phyloP scores from a whole-genome alignment of 1,140 invertebrate genomes.

The Atopsyche davidsoni region DNA sequence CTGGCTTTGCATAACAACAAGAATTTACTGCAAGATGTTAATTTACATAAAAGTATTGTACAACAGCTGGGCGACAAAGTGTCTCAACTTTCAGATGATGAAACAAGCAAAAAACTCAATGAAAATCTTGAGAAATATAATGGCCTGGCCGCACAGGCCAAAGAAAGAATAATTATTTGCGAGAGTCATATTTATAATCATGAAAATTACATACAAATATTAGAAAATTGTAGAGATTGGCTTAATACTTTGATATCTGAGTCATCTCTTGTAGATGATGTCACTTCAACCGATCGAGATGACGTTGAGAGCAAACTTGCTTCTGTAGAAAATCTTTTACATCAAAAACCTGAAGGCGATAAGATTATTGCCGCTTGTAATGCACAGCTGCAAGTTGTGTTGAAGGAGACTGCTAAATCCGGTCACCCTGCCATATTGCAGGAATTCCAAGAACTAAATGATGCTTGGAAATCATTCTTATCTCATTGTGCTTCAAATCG shows the following conservation, averaged over 20 bases:
- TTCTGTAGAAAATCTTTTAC: conserved; percentile 68
- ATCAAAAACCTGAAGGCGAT: conserved; percentile 68
- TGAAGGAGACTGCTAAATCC: conserved; percentile 69
- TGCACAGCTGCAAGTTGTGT: conserved; percentile 61
- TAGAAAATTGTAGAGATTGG: conserved; percentile 71
- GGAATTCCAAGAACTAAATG: conserved; percentile 68
- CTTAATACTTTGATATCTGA: conserved; percentile 63
- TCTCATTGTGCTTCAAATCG: conserved; percentile 61
- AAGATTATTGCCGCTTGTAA: conserved; percentile 65
- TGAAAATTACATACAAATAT: conserved; percentile 71
- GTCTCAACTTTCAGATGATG: conserved; percentile 64
- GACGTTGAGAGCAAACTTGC: conserved; percentile 66
- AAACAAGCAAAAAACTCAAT: conserved; percentile 62
- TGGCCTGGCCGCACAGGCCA: conserved; percentile 58
- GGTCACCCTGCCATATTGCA: conserved; percentile 71
- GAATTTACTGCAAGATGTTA: conserved; percentile 74
- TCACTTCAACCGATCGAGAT: conserved; percentile 65
- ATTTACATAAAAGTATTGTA: conserved; percentile 70
- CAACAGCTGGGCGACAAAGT: conserved; percentile 73
- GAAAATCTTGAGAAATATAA: conserved; percentile 65
- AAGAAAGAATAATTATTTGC: conserved; percentile 58
- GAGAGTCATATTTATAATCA: conserved; percentile 74
- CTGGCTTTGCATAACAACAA: conserved; percentile 69
- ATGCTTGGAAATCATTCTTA: conserved; percentile 72
- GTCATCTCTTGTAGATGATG: conserved; percentile 59